Conservation (phyloP, 1,140 invertebrate genomes). For the Dermatophagoides farinae region DNA sequence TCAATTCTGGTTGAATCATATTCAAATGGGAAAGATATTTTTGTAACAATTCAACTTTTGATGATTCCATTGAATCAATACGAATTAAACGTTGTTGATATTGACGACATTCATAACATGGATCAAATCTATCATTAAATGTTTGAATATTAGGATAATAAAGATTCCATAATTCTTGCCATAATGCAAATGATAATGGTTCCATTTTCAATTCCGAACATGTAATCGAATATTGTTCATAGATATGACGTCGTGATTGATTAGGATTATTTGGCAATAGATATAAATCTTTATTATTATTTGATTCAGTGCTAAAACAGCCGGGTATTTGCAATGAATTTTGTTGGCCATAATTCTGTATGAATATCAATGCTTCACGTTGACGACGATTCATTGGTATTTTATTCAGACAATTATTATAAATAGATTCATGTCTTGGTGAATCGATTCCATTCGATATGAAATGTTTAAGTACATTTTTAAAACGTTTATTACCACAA, state of each 20-base stretch:
- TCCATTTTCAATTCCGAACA: not conserved
- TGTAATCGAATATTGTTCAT: not conserved
- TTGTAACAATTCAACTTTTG: not conserved
- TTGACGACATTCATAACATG: constrained; percentile 4
- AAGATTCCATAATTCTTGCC: constrained; percentile 6
- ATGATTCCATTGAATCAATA: not conserved
- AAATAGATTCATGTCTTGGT: not conserved
- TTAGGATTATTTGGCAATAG: constrained; percentile 2
- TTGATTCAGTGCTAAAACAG: not conserved
- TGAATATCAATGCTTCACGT: constrained; percentile 6
- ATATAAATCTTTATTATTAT: not conserved
- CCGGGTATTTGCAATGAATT: constrained; percentile 7
- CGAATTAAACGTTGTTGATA: not conserved
- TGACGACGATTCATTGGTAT: not conserved
- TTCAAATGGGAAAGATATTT: not conserved
- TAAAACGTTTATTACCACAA: constrained; percentile 4
- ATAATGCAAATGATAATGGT: constrained; percentile 5
- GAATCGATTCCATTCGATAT: not conserved
- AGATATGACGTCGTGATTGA: constrained; percentile 1
- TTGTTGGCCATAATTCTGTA: constrained; percentile 6
- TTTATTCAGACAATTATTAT: not conserved
- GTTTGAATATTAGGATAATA: not conserved
- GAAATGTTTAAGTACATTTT: constrained; percentile 12
- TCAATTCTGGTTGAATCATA: not conserved
- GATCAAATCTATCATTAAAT: not conserved